Base-by-base conservation (phyloP, 2,888 invertebrate genomes). In the Anthoptus insignis region DNA sequence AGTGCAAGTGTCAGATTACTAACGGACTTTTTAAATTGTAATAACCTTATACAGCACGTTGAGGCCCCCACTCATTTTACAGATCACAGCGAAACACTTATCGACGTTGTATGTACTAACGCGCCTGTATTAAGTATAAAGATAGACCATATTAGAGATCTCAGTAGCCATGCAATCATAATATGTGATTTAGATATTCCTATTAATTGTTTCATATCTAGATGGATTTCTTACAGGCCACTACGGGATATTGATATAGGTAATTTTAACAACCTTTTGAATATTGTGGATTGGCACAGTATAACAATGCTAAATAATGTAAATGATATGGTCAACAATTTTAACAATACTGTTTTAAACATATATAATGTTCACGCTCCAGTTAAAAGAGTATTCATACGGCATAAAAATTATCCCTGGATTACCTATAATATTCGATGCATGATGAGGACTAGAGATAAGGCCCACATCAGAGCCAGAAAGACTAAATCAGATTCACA, bases 391-490 rank as follows among this genome's bases (percentile, higher is more conserved):
- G 4, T 27, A 27, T 27, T 6, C 8, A 8, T 27, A 6, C 8
- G 27, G 27, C 27, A 27, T 27, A 27, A 27, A 6, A 27, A 27
- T 27, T 27, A n/a, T n/a, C n/a, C n/a, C n/a, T n/a, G n/a, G n/a
- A n/a, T n/a, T n/a, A n/a, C n/a, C n/a, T n/a, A n/a, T 4, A 63
- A 56, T 11, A 16, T 63, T 16, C 56, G 14, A n/a, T 39, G 47
- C 11, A 57, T 63, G 56, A 63, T 57, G 63, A 50, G 24, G 16
- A 49, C 8, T 1, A 39, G 63, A 0, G 50, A 57, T n/a, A 42
- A 56, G 3, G 61, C 61, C 0, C 54, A 54, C 0, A 39, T 11
- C 1, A 54, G 47, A 22, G 42, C 61, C 5, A 32, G 54, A 3
- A 34, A 16, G 8, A 54, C 34, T n/a, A 2, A 34, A 54, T 16